Conservation (phyloP, 2,797 vertebrate genomes). For the Lacerta viridis region DNA sequence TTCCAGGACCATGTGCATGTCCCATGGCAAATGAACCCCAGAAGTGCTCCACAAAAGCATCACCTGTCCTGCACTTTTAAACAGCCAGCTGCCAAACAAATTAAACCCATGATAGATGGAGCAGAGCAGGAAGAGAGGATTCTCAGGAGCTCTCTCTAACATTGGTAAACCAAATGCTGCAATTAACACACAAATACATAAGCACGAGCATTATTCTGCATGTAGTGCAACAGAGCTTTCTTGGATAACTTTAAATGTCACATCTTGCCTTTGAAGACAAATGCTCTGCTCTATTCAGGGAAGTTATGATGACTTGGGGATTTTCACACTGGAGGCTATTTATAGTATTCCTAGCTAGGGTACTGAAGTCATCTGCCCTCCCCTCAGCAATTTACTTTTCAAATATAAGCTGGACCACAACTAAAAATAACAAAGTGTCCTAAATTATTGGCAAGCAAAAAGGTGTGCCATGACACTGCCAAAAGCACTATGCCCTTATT, state of each 20-base stretch:
- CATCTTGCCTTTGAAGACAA: constrained; percentile 20
- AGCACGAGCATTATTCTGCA: accelerated
- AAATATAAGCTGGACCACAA: constrained; percentile 1
- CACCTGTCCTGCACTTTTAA: not conserved
- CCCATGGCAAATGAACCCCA: not conserved
- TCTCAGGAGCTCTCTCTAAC: not conserved
- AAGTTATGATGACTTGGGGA: constrained; percentile 64
- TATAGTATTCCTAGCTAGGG: constrained; percentile 46
- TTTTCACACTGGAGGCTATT: constrained; percentile 65
- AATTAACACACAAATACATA: not conserved
- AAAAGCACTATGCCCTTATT: not conserved
- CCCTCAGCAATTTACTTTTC: constrained; percentile 38
- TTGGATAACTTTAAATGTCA: not conserved
- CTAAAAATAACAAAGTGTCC: not conserved
- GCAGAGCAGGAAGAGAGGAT: not conserved
- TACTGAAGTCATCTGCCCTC: constrained; percentile 44
- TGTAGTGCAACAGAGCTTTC: accelerated
- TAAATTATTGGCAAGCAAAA: not conserved
- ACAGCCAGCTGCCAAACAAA: not conserved
- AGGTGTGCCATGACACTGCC: accelerated
- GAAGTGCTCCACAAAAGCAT: not conserved
- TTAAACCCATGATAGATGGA: not conserved
- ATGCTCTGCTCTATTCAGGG: constrained; percentile 47
- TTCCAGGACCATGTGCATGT: not conserved
- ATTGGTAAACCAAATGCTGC: not conserved